Percentiles rank a stretch among this genome's conserved stretches.
These are phyloP conservation scores for Pyxicephalus adspersus DNA, from an alignment of 2,113 vertebrate genomes.

Conservation along the genomic window DNA sequence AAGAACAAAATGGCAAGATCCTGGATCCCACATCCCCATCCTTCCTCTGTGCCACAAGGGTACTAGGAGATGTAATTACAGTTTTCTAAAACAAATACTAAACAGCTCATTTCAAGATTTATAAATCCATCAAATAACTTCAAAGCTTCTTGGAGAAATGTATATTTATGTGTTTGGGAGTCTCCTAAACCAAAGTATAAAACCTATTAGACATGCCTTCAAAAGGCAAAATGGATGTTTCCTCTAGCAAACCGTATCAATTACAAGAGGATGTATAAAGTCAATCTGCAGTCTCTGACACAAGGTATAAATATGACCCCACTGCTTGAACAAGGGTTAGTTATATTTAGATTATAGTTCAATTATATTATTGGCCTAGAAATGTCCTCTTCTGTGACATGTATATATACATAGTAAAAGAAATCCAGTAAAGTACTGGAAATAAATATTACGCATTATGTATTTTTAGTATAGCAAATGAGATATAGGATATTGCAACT, in stretches of 20 bases:
- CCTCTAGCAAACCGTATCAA: slow-evolving; percentile 1
- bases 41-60: background rate
- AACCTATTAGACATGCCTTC: slow-evolving; percentile 19
- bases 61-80: slow-evolving; percentile 4
- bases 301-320: background rate
- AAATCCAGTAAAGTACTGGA: too few relatives aligned
- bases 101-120: slow-evolving; percentile 27
- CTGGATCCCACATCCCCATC: background rate
- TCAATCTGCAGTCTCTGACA: background rate
- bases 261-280: slow-evolving; percentile 23
- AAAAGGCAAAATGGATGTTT: slow-evolving; percentile 18
- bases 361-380: background rate
- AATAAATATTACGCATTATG: too few relatives aligned
- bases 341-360: background rate
- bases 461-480: too few relatives aligned
- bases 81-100: slow-evolving; percentile 44
- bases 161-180: slow-evolving; percentile 34
- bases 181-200: slow-evolving; percentile 16
- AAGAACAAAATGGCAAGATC: background rate
- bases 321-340: background rate
- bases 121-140: slow-evolving; percentile 29
- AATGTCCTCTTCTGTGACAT: too few relatives aligned
- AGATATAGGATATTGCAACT: too few relatives aligned
- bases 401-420: too few relatives aligned
- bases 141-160: slow-evolving; percentile 35